Percentiles rank a stretch among this genome's conserved stretches.
Conservation (phyloP, 2,888 invertebrate genomes). For the Agrotis ipsilon region DNA sequence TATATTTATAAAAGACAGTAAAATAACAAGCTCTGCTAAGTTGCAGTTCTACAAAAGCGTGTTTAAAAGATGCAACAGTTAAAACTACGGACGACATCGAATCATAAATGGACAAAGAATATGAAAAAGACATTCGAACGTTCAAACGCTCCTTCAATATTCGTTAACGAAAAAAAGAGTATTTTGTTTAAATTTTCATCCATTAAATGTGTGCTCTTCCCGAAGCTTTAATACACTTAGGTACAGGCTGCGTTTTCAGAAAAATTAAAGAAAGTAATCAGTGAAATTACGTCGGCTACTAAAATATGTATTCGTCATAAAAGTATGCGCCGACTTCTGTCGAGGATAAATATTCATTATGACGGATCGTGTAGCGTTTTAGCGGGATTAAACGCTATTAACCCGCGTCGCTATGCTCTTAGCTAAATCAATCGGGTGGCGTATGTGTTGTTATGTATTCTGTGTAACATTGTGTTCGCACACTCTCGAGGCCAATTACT, state of each 20-base stretch:
- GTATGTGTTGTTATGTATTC: constrained; percentile 64
- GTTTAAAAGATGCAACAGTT: constrained; percentile 16
- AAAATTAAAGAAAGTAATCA: constrained; percentile 91
- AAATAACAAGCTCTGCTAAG: no score
- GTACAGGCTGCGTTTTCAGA: constrained; percentile 81
- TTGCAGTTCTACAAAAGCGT: background rate
- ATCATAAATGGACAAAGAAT: constrained; percentile 12
- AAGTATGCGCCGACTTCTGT: constrained; percentile 89
- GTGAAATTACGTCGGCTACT: constrained; percentile 89
- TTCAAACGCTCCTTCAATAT: constrained; percentile 38
- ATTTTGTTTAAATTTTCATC: constrained; percentile 80
- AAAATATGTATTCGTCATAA: constrained; percentile 91
- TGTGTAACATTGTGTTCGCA: constrained; percentile 53
- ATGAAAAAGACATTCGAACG: constrained; percentile 29
- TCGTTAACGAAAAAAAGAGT: constrained; percentile 56
- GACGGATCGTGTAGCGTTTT: constrained; percentile 89
- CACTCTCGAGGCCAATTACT: constrained; percentile 52
- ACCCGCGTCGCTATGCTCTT: constrained; percentile 81
- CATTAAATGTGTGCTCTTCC: constrained; percentile 82
- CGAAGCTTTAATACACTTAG: constrained; percentile 86
- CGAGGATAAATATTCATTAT: constrained; percentile 90
- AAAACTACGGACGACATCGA: background rate
- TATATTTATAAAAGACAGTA: no score
- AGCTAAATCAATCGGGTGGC: constrained; percentile 84
- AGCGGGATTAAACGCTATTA: constrained; percentile 90